phyloP scores from a whole-genome alignment of 2,888 invertebrate species.

The Arenicola marina region DNA sequence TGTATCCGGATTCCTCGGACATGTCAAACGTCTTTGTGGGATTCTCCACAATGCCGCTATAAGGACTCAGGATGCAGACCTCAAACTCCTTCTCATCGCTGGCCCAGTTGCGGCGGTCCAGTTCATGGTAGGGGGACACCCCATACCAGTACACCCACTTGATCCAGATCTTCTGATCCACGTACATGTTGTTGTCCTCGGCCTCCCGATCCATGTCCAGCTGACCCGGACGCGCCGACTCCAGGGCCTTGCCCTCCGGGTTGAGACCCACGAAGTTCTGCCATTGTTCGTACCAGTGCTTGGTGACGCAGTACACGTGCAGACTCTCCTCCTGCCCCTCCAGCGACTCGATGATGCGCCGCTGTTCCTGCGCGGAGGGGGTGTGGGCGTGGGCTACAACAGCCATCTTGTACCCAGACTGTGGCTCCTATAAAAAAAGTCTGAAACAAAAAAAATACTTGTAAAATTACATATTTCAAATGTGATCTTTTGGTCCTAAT shows the following conservation, averaged over 20 bases:
- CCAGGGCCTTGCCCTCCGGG: not conserved
- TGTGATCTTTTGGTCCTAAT: no score
- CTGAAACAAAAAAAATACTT: no score
- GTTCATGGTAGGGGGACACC: slow-evolving; percentile 27
- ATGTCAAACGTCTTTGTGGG: slow-evolving; percentile 31
- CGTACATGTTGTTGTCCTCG: slow-evolving; percentile 36
- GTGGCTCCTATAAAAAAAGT: no score
- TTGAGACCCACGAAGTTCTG: slow-evolving; percentile 24
- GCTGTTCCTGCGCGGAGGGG: slow-evolving; percentile 22
- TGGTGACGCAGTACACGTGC: slow-evolving; percentile 29
- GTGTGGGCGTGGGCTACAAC: not conserved
- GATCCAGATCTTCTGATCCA: slow-evolving; percentile 42
- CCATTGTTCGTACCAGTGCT: slow-evolving; percentile 30
- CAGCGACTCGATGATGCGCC: slow-evolving; percentile 20
- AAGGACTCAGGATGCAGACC: slow-evolving; percentile 31
- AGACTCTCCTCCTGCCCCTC: slow-evolving; percentile 27
- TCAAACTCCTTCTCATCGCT: slow-evolving; percentile 37
- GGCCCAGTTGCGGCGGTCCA: slow-evolving; percentile 35
- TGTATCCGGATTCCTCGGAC: slow-evolving; percentile 28
- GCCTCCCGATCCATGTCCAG: slow-evolving; percentile 25
- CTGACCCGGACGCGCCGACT: slow-evolving; percentile 6
- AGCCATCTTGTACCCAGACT: slow-evolving; percentile 5
- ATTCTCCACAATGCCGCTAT: slow-evolving; percentile 29
- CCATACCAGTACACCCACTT: slow-evolving; percentile 41
- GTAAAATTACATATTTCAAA: no score